Evolutionary conservation across 2,797 vertebrate species (phyloP).

Genomic region (Toxotes lorentzi): DNA sequence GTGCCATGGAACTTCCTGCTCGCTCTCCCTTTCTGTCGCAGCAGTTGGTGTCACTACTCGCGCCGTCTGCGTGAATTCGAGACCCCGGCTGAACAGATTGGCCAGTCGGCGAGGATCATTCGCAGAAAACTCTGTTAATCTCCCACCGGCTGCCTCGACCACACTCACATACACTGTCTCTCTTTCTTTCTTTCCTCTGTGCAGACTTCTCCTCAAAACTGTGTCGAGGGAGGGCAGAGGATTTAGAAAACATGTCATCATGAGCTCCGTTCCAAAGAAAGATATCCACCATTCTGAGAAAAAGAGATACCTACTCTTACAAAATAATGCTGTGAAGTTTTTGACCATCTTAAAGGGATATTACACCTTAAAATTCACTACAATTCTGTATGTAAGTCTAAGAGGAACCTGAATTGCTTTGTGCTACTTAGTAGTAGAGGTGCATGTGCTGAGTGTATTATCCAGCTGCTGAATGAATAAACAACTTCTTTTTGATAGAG

Average conservation of each 20-base stretch:
- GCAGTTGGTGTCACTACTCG: constrained; percentile 86
- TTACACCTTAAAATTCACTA: constrained; percentile 7
- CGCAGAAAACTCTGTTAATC: constrained; percentile 81
- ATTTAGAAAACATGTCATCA: constrained; percentile 73
- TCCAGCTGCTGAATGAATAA: not conserved
- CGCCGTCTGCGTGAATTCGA: constrained; percentile 81
- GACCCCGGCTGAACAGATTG: constrained; percentile 81
- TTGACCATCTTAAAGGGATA: constrained; percentile 45
- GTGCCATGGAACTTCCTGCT: constrained; percentile 83
- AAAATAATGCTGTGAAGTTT: constrained; percentile 41
- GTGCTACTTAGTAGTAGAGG: not conserved
- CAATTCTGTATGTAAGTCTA: not conserved
- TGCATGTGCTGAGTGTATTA: not conserved
- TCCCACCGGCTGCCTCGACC: constrained; percentile 79
- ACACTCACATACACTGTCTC: constrained; percentile 68
- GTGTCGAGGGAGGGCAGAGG: constrained; percentile 64
- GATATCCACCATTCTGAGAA: constrained; percentile 34
- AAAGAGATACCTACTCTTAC: constrained; percentile 59
- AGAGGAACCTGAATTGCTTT: too few relatives aligned
- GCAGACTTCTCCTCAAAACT: constrained; percentile 65
- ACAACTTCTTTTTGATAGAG: not conserved
- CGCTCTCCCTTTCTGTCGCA: constrained; percentile 72
- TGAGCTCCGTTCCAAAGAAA: constrained; percentile 60
- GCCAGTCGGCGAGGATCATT: constrained; percentile 83
- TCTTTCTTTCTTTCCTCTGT: constrained; percentile 43